phyloP scores from a whole-genome alignment of 2,888 invertebrate species.

The Eristalis arbustorum region DNA sequence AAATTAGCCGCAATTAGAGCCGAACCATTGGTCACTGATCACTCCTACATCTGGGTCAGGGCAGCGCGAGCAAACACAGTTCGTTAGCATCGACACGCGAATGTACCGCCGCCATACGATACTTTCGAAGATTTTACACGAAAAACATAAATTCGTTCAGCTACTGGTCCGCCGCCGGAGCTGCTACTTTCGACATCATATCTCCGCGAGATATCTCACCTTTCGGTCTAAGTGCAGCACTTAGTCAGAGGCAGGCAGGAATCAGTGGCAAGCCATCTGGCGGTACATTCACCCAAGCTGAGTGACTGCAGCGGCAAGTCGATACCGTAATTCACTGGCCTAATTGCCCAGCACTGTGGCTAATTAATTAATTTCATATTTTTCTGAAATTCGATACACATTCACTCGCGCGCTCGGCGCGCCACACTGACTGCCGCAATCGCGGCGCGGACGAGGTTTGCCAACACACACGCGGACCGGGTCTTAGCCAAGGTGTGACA shows the following conservation, averaged over 20 bases:
- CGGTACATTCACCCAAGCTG: conserved; percentile 36
- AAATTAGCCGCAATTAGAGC: neutral
- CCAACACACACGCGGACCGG: neutral
- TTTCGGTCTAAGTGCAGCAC: conserved; percentile 33
- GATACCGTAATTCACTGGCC: conserved; percentile 59
- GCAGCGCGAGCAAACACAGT: neutral
- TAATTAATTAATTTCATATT: conserved; percentile 69
- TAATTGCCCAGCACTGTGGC: conserved; percentile 60
- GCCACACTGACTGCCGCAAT: neutral
- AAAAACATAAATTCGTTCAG: neutral
- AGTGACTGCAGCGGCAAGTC: conserved; percentile 31
- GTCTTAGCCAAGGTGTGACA: conserved; percentile 51
- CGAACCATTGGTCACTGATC: neutral
- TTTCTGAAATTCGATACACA: conserved; percentile 61
- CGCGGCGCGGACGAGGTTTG: neutral
- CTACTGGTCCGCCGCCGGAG: neutral
- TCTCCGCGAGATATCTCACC: conserved; percentile 4
- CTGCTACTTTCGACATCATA: neutral
- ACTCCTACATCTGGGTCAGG: neutral
- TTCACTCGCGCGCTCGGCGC: conserved; percentile 29
- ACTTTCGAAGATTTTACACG: neutral
- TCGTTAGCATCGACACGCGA: neutral
- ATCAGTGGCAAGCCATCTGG: conserved; percentile 58
- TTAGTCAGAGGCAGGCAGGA: conserved; percentile 29
- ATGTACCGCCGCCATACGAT: neutral